Evolutionary conservation across 2,113 vertebrate genomes (phyloP).

Genomic region (Myotis yumanensis): DNA sequence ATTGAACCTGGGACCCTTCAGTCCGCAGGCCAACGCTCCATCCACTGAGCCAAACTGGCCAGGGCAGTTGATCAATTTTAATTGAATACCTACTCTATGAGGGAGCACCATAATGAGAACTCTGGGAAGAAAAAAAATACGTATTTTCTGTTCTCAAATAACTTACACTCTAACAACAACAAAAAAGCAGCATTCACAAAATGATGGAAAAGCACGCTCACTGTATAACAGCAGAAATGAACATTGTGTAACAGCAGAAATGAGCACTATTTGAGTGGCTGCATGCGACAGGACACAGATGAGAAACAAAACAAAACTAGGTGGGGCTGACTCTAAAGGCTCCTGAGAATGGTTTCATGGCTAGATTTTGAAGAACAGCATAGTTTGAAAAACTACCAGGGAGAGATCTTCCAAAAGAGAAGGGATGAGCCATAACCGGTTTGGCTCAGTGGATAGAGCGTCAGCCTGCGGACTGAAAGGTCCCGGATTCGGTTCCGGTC

Average conservation of each 20-base stretch:
- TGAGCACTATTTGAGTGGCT: neutral
- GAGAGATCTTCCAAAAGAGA: neutral
- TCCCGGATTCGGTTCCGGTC: too few relatives aligned
- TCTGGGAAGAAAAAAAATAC: neutral
- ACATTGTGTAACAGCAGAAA: neutral
- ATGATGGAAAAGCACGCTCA: neutral
- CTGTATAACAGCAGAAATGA: neutral
- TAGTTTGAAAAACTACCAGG: neutral
- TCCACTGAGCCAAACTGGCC: too few relatives aligned
- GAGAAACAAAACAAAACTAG: neutral
- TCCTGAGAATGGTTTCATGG: neutral
- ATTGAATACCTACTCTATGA: neutral
- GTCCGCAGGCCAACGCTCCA: too few relatives aligned
- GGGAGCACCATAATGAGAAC: neutral
- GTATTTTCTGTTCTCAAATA: neutral
- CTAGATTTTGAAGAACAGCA: neutral
- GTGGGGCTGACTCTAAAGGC: neutral
- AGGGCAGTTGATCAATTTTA: slow-evolving; percentile 7
- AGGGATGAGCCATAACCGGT: neutral
- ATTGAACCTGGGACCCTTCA: too few relatives aligned
- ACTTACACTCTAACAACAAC: neutral
- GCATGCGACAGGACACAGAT: neutral
- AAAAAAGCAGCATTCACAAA: neutral
- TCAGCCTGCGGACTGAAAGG: too few relatives aligned
- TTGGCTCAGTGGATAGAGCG: too few relatives aligned